These are phyloP conservation scores for Pygoscelis antarcticus DNA, from an alignment of 2,113 vertebrate genomes.

Conservation along the genomic window DNA sequence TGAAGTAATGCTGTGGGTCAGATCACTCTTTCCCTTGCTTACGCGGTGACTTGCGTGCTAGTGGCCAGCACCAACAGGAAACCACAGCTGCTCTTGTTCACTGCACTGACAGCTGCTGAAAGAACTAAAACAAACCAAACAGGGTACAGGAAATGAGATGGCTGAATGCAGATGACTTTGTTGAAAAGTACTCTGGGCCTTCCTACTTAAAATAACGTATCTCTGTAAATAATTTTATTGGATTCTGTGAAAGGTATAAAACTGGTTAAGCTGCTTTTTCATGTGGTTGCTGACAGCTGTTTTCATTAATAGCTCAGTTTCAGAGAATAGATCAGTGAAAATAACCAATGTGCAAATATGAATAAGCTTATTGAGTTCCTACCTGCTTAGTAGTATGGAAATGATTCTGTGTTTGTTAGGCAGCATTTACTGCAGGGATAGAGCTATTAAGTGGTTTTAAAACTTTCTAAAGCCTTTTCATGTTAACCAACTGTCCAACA, in stretches of 20 bases:
- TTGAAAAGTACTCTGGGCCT: not conserved
- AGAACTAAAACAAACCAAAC: slow-evolving; percentile 11
- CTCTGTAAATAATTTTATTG: not conserved
- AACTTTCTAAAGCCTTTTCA: not conserved
- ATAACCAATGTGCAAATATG: not conserved
- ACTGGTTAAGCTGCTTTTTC: not conserved
- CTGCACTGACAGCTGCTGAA: slow-evolving; percentile 37
- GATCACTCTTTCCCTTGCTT: not conserved
- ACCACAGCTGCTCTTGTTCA: slow-evolving; percentile 62
- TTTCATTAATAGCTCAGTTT: not conserved
- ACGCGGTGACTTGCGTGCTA: not conserved
- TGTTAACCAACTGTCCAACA: not conserved
- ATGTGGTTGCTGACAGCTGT: not conserved
- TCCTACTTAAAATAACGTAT: not conserved
- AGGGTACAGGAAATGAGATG: slow-evolving; percentile 37
- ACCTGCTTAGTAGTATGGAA: not conserved
- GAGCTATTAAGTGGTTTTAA: not conserved
- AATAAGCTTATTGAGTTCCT: not conserved
- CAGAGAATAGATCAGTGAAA: not conserved
- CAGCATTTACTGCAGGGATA: not conserved
- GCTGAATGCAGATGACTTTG: not conserved
- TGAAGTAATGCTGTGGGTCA: not conserved
- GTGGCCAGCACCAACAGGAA: slow-evolving; percentile 37
- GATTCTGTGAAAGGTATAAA: not conserved
- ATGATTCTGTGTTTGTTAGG: not conserved